Percentiles rank a stretch among this genome's conserved stretches.
These are phyloP conservation scores for Ectropis crepuscularia DNA, from an alignment of 2,888 invertebrate species.

Conservation along the genomic window DNA sequence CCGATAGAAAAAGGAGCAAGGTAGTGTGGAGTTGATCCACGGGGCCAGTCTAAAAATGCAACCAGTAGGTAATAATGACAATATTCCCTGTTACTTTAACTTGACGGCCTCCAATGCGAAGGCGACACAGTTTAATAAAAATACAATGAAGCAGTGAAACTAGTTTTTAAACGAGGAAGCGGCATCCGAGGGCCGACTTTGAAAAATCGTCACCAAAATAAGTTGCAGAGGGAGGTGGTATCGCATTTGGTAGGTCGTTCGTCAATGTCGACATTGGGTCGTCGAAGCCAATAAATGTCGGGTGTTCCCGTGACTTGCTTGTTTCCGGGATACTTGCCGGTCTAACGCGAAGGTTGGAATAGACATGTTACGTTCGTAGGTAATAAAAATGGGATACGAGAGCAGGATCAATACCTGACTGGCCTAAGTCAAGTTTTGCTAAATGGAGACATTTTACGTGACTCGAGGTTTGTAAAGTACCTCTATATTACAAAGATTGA, in stretches of 20 bases:
- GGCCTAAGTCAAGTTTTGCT: too few relatives aligned
- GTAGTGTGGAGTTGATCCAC: too few relatives aligned
- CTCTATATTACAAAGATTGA: too few relatives aligned
- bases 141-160: slow-evolving; percentile 31
- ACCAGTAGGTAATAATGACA: neutral
- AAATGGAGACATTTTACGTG: too few relatives aligned
- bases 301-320: slow-evolving; percentile 40
- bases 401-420: too few relatives aligned
- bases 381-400: neutral
- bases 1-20: too few relatives aligned
- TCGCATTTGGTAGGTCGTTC: slow-evolving; percentile 70
- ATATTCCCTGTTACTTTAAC: neutral
- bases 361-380: slow-evolving; percentile 18
- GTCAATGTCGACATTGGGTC: slow-evolving; percentile 67
- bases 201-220: slow-evolving; percentile 77
- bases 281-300: slow-evolving; percentile 70
- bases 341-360: slow-evolving; percentile 5
- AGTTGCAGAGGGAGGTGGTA: slow-evolving; percentile 57
- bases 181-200: slow-evolving; percentile 61
- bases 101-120: slow-evolving; percentile 4
- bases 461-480: too few relatives aligned
- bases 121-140: slow-evolving; percentile 6
- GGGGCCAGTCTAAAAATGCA: too few relatives aligned
- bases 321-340: slow-evolving; percentile 38
- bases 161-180: slow-evolving; percentile 63